These are phyloP conservation scores for Pelosia muscerda DNA, from an alignment of 2,888 invertebrate species.

Conservation along the genomic window DNA sequence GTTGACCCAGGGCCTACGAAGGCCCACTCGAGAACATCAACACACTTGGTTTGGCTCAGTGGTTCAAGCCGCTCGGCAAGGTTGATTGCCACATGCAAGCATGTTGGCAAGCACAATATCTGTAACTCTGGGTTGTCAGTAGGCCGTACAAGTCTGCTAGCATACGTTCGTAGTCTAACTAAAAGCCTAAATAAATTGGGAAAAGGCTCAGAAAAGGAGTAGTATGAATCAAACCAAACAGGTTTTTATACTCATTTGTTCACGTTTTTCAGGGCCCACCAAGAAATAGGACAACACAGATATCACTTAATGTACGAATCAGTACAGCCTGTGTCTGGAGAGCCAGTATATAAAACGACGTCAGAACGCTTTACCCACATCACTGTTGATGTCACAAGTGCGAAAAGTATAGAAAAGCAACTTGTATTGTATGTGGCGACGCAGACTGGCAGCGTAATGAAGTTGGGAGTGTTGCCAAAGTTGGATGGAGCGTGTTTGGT, in stretches of 20 bases:
- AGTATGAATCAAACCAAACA: background rate
- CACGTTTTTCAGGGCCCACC: constrained; percentile 67
- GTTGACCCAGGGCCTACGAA: too few species aligned
- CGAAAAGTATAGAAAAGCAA: constrained; percentile 90
- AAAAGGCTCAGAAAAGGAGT: too few species aligned
- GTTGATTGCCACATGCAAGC: too few species aligned
- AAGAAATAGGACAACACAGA: constrained; percentile 89
- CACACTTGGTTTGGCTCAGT: too few species aligned
- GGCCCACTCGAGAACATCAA: too few species aligned
- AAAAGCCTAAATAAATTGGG: too few species aligned
- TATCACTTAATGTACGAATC: constrained; percentile 96
- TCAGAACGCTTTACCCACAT: constrained; percentile 92
- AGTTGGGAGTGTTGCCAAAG: constrained; percentile 91
- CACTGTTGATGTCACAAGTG: constrained; percentile 92
- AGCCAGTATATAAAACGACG: constrained; percentile 90
- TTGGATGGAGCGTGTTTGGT: constrained; percentile 92
- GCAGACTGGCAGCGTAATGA: constrained; percentile 91
- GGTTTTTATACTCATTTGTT: background rate
- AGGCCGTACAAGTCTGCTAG: too few species aligned
- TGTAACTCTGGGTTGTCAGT: too few species aligned
- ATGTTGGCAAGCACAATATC: too few species aligned
- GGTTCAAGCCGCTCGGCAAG: too few species aligned
- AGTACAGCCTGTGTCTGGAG: constrained; percentile 90
- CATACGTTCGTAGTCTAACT: too few species aligned
- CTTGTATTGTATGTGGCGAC: constrained; percentile 94